These are phyloP conservation scores for Nudaria mundana DNA, from an alignment of 2,888 invertebrate species.

Conservation along the genomic window DNA sequence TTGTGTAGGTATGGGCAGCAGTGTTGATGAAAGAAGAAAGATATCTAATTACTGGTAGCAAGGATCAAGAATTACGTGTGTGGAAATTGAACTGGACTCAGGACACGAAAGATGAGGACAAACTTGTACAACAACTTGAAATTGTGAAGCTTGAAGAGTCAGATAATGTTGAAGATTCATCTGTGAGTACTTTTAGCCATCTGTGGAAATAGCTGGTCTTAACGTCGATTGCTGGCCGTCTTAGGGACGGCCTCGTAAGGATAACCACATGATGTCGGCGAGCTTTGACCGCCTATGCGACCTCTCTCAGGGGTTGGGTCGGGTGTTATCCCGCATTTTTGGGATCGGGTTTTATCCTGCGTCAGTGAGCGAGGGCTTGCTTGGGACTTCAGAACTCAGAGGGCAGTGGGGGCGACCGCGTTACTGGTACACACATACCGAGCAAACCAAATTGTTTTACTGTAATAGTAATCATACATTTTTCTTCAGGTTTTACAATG, in stretches of 20 bases:
- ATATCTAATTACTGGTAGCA: conserved; percentile 93
- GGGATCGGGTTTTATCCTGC: too few species aligned
- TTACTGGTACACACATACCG: too few species aligned
- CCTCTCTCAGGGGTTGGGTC: too few species aligned
- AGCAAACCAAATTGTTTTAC: not conserved
- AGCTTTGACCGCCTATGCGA: too few species aligned
- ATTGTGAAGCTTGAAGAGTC: conserved; percentile 77
- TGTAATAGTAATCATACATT: not conserved
- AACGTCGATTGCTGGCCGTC: too few species aligned
- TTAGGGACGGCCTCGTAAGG: too few species aligned
- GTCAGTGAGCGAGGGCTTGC: too few species aligned
- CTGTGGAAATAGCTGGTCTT: not conserved
- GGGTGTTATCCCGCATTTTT: too few species aligned
- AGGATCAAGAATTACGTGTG: conserved; percentile 91
- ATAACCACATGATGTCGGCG: too few species aligned
- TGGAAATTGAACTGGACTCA: conserved; percentile 87
- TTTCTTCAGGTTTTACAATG: conserved; percentile 82
- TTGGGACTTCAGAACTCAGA: too few species aligned
- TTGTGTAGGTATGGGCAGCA: conserved; percentile 94
- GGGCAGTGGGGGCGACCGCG: too few species aligned
- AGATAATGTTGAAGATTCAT: conserved; percentile 77
- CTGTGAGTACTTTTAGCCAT: conserved; percentile 59
- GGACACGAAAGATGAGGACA: conserved; percentile 72
- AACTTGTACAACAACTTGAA: conserved; percentile 70
- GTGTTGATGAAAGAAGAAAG: conserved; percentile 88